Evolutionary conservation across 92 coral and sea anemone genomes (phyloP).

Genomic region (Palythoa caribaeorum): DNA sequence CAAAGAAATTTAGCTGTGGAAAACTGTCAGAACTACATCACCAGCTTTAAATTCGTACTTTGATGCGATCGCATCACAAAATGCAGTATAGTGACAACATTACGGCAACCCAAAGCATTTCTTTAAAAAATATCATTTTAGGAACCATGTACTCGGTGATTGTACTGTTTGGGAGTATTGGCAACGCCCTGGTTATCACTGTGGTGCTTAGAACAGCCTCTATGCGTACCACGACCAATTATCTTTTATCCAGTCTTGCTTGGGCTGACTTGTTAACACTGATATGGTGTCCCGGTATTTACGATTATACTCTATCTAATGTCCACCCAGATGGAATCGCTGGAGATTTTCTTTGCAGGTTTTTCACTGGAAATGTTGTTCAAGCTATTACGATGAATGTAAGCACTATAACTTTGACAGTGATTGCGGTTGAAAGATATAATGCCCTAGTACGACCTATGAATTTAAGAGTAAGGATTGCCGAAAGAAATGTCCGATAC

Average conservation of each 20-base stretch:
- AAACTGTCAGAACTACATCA: too few relatives aligned
- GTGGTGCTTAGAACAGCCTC: slow-evolving; percentile 45
- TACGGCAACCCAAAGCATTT: not conserved
- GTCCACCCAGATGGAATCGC: slow-evolving; percentile 32
- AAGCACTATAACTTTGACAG: slow-evolving; percentile 22
- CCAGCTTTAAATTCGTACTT: too few relatives aligned
- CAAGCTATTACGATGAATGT: slow-evolving; percentile 67
- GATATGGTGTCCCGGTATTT: slow-evolving; percentile 60
- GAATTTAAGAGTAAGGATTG: not conserved
- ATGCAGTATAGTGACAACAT: too few relatives aligned
- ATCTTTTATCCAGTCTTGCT: slow-evolving; percentile 62
- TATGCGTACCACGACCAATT: slow-evolving; percentile 65
- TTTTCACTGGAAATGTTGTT: slow-evolving; percentile 62
- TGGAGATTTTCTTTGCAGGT: slow-evolving; percentile 58
- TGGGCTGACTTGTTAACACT: slow-evolving; percentile 58
- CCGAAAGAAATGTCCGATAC: slow-evolving; percentile 22
- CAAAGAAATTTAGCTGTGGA: too few relatives aligned
- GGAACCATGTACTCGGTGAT: slow-evolving; percentile 45
- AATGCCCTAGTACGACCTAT: slow-evolving; percentile 60
- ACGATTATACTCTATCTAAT: slow-evolving; percentile 50
- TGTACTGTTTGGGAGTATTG: slow-evolving; percentile 47
- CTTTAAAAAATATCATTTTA: slow-evolving; percentile 34
- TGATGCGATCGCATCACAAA: too few relatives aligned
- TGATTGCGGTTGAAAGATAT: slow-evolving; percentile 64
- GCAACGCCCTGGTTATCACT: slow-evolving; percentile 53